Percentiles rank a stretch among this genome's conserved stretches.
Evolutionary conservation across 2,797 vertebrate species (phyloP).

Genomic region (Euphonia xanthogaster): DNA sequence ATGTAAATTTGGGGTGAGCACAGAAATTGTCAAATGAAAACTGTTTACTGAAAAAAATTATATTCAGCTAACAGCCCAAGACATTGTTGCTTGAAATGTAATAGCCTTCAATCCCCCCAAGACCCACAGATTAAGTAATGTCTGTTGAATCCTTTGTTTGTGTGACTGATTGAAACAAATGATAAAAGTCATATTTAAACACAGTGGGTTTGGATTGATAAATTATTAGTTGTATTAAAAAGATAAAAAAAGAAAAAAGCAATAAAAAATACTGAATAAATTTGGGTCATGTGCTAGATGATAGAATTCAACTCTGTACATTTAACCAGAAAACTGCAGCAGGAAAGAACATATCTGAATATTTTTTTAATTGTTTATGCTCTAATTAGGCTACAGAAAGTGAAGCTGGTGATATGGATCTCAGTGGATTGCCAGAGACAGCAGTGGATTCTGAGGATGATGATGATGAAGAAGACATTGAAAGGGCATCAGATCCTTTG

Average conservation of each 20-base stretch:
- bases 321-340: not conserved
- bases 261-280: not conserved
- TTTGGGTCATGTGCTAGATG: not conserved
- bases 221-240: not conserved
- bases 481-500: conserved; percentile 93
- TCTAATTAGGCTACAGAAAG: conserved; percentile 91
- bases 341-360: not conserved
- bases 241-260: not conserved
- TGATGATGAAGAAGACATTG: conserved; percentile 98
- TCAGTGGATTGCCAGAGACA: conserved; percentile 96
- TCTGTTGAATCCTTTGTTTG: not conserved
- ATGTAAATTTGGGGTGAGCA: not conserved
- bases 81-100: not conserved
- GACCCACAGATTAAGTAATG: not conserved
- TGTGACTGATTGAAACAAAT: not conserved
- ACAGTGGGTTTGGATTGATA: not conserved
- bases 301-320: not conserved
- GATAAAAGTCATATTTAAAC: not conserved
- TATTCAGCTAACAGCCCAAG: not conserved
- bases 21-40: not conserved
- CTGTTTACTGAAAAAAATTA: not conserved
- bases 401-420: conserved; percentile 98
- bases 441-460: conserved; percentile 98
- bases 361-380: not conserved
- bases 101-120: not conserved